Evolutionary conservation across 2,113 vertebrate species (phyloP), one percentile per base, ranked within the genome.

Genomic region (Zosterops hypoxanthus): DNA sequence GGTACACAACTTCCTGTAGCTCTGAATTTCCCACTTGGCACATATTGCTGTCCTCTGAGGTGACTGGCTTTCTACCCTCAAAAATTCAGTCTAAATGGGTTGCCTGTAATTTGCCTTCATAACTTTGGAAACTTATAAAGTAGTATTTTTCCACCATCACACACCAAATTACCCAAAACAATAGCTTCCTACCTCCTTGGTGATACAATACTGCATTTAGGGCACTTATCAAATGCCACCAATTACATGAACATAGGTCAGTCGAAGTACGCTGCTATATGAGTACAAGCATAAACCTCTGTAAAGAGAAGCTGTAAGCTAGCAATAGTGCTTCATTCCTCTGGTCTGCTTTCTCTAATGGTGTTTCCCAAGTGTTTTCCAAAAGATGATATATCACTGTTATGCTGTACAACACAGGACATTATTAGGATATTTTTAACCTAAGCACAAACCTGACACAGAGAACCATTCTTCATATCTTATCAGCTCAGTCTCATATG

Each of bases 81-180:
- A 82, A 92, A 92, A 83, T 61, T 25, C 14, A 90, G 53, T 71
- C 55, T 63, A 69, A 82, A 42, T 88, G 68, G 28, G 21, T 69
- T 68, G 61, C 11, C 55, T 72, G 18, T 42, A 76, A 81, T 36
- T 91, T 41, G 4, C 61, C 70, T 73, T 78, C 33, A 11, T 28
- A 63, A n/a, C 20, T 53, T 63, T 25, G 21, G 63, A 86, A 83
- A 55, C 9, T 83, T 44, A 55, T 36, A 84, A 57, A 83, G 44
- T 33, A 85, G 20, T 57, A 41, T 46, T 76, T 73, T 88, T 85
- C 66, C 82, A 73, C 14, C 9, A 91, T 22, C 49, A 57, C 80
- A 85, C 80, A 59, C 15, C 11, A 39, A 18, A 94, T 71, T 63
- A 71, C 52, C 61, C 46, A 76, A 86, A 75, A 56, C n/a, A 22